A percentile compares a stretch with the other conserved stretches of the same genome.
These are phyloP conservation scores for Lucilia cuprina DNA, from an alignment of 1,140 invertebrate species.

Conservation along the genomic window DNA sequence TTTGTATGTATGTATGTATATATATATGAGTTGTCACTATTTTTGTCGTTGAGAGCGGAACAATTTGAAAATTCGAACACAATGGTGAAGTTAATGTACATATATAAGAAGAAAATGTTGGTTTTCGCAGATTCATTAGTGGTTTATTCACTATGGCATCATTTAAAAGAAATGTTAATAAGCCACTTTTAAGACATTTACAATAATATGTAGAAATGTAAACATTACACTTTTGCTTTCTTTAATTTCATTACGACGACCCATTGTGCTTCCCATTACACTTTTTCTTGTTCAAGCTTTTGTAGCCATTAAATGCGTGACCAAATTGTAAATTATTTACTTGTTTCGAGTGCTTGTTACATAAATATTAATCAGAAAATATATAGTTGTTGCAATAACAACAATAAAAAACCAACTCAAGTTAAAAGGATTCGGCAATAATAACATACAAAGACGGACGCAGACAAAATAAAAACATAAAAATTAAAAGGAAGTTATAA, in stretches of 20 bases:
- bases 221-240: too few species aligned
- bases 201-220: too few species aligned
- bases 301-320: neutral
- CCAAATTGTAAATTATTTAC: slow-evolving; percentile 2
- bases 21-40: neutral
- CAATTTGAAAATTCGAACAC: too few species aligned
- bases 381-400: neutral
- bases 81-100: too few species aligned
- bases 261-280: neutral
- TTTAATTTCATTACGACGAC: too few species aligned
- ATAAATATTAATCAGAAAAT: slow-evolving; percentile 12
- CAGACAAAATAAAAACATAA: neutral
- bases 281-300: neutral
- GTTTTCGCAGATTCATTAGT: too few species aligned
- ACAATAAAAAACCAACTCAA: neutral
- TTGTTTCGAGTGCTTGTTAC: neutral
- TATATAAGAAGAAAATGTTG: neutral
- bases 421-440: neutral
- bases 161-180: too few species aligned
- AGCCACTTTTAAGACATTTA: too few species aligned
- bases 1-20: too few species aligned
- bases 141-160: too few species aligned
- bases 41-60: neutral
- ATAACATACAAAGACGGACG: neutral
- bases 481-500: neutral